Evolutionary conservation across 2,888 invertebrate genomes (phyloP).

Genomic region (Clostera curtula): DNA sequence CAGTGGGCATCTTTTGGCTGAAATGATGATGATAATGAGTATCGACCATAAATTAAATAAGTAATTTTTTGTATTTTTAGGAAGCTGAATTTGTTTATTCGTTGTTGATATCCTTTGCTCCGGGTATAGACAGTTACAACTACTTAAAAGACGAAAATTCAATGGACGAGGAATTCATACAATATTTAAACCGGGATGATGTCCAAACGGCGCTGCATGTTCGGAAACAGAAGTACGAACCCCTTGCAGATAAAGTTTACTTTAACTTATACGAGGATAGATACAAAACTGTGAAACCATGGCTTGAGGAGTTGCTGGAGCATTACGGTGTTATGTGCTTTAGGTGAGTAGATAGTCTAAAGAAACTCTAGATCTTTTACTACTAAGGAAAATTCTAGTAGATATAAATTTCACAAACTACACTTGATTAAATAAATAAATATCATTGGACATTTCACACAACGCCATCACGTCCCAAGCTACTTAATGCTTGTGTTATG

Average conservation of each 20-base stretch:
- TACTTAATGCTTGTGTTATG: too few species aligned
- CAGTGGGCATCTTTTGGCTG: too few species aligned
- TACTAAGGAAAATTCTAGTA: too few species aligned
- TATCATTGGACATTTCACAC: too few species aligned
- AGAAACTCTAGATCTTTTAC: too few species aligned
- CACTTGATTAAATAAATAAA: too few species aligned
- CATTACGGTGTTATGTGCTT: slow-evolving; percentile 20
- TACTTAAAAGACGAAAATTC: background rate
- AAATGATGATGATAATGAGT: too few species aligned
- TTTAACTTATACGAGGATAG: accelerated
- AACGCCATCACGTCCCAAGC: too few species aligned
- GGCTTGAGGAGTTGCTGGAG: slow-evolving; percentile 18
- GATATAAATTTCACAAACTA: too few species aligned
- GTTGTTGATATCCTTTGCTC: background rate
- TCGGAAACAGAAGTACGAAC: background rate
- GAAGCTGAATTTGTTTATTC: background rate
- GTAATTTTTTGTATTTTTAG: too few species aligned
- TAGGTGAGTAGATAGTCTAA: too few species aligned
- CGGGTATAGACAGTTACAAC: slow-evolving; percentile 1
- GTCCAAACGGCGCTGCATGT: slow-evolving; percentile 16
- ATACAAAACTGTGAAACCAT: slow-evolving; percentile 10
- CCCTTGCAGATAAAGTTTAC: accelerated
- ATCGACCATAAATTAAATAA: too few species aligned
- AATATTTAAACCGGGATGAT: slow-evolving; percentile 9
- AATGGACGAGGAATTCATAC: background rate